Evolutionary conservation across 1,140 invertebrate genomes (phyloP).

Genomic region (Bombus soroeensis): DNA sequence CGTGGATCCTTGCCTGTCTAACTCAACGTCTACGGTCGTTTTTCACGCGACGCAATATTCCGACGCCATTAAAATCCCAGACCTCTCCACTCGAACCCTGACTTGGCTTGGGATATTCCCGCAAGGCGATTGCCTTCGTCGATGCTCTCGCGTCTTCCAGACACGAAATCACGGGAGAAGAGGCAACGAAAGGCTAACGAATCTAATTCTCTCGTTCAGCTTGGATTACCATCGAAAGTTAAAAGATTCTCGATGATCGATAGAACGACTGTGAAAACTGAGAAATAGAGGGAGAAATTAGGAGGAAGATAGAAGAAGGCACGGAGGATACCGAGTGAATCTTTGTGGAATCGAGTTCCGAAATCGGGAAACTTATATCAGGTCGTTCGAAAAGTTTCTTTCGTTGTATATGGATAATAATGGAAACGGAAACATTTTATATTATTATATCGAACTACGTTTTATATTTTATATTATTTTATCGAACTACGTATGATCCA

Average conservation of each 20-base stretch:
- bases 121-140: conserved; percentile 15
- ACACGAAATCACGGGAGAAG: neutral
- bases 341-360: too few species aligned
- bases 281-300: neutral
- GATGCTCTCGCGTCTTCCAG: neutral
- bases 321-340: too few species aligned
- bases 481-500: too few species aligned
- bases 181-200: neutral
- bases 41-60: neutral
- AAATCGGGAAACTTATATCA: too few species aligned
- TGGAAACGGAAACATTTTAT: too few species aligned
- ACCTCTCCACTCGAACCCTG: too few species aligned
- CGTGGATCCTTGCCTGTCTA: neutral
- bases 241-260: neutral
- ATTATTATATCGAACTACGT: too few species aligned
- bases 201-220: neutral
- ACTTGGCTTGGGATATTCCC: neutral
- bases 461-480: too few species aligned
- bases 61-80: neutral
- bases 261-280: neutral
- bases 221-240: neutral
- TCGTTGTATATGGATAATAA: too few species aligned
- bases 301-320: too few species aligned
- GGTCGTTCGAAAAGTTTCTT: too few species aligned
- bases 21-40: neutral